A percentile compares a stretch with the other conserved stretches of the same genome.
Evolutionary conservation across 2,797 vertebrate genomes (phyloP).

Genomic region (Artibeus jamaicensis): DNA sequence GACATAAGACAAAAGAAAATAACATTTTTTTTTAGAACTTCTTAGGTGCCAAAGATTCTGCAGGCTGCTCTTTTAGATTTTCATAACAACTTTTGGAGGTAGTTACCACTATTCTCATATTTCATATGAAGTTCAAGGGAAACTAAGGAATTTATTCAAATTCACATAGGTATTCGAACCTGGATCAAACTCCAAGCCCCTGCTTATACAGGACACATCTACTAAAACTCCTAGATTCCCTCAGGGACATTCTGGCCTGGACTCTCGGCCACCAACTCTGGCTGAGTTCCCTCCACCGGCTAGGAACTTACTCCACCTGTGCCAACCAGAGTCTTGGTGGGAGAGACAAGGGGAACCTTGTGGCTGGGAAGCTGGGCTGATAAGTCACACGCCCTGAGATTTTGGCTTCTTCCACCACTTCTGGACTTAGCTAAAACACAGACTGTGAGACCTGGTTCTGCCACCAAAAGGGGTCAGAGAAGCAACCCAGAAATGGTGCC

Average conservation of each 20-base stretch:
- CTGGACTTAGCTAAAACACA: not conserved
- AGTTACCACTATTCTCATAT: not conserved
- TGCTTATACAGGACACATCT: not conserved
- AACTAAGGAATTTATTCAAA: not conserved
- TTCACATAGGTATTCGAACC: not conserved
- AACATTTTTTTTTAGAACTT: conserved; percentile 10
- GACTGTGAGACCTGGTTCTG: not conserved
- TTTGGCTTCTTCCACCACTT: not conserved
- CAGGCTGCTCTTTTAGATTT: not conserved
- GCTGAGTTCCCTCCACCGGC: not conserved
- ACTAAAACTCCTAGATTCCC: not conserved
- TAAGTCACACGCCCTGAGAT: not conserved
- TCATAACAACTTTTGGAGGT: not conserved
- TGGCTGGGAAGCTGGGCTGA: not conserved
- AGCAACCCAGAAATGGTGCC: not conserved
- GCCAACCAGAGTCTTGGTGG: not conserved
- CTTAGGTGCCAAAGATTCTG: not conserved
- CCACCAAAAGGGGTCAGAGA: not conserved
- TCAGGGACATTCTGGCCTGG: not conserved
- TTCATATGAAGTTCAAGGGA: not conserved
- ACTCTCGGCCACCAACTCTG: not conserved
- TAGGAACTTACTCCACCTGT: not conserved
- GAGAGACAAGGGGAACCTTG: not conserved
- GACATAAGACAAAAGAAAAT: not conserved
- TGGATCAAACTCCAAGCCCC: not conserved